Percentiles rank a stretch among this genome's conserved stretches.
phyloP scores from a whole-genome alignment of 2,888 invertebrate genomes.

The Dicyrtomina minuta region DNA sequence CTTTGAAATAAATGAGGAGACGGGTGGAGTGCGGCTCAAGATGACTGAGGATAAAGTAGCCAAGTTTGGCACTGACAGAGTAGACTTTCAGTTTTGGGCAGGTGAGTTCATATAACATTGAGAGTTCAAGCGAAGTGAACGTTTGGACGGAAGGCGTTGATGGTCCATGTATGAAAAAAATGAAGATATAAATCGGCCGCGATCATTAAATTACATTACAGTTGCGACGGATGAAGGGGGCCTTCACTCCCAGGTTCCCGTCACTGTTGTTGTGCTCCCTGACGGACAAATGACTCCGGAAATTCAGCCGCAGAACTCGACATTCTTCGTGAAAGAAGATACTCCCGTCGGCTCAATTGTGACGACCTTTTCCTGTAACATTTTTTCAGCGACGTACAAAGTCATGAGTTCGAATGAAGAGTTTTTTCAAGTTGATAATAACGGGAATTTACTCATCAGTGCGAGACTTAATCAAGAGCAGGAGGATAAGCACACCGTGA shows the following conservation, averaged over 20 bases:
- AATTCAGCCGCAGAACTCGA: slow-evolving; percentile 52
- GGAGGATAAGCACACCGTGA: slow-evolving; percentile 53
- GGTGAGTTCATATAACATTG: slow-evolving; percentile 32
- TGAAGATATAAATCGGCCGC: no score
- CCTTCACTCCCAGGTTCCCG: slow-evolving; percentile 51
- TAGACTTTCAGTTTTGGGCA: slow-evolving; percentile 52
- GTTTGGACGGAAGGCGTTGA: slow-evolving; percentile 57
- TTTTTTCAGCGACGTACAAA: slow-evolving; percentile 58
- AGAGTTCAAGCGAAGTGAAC: slow-evolving; percentile 56
- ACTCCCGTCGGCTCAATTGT: slow-evolving; percentile 57
- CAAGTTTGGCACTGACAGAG: slow-evolving; percentile 48
- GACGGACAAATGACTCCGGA: slow-evolving; percentile 47
- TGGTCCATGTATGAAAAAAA: no score
- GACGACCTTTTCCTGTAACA: slow-evolving; percentile 59
- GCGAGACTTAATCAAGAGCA: slow-evolving; percentile 51
- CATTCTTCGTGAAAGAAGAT: slow-evolving; percentile 57
- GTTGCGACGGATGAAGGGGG: slow-evolving; percentile 53
- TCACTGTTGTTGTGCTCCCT: slow-evolving; percentile 50
- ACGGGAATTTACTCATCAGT: slow-evolving; percentile 51
- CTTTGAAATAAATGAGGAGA: slow-evolving; percentile 72
- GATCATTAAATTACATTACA: no score
- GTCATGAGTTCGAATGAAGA: slow-evolving; percentile 56
- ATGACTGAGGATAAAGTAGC: slow-evolving; percentile 49
- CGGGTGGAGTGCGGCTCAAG: slow-evolving; percentile 70
- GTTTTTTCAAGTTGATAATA: slow-evolving; percentile 51